Evolutionary conservation across 2,113 vertebrate genomes (phyloP).

Genomic region (Hiodon tergisus): DNA sequence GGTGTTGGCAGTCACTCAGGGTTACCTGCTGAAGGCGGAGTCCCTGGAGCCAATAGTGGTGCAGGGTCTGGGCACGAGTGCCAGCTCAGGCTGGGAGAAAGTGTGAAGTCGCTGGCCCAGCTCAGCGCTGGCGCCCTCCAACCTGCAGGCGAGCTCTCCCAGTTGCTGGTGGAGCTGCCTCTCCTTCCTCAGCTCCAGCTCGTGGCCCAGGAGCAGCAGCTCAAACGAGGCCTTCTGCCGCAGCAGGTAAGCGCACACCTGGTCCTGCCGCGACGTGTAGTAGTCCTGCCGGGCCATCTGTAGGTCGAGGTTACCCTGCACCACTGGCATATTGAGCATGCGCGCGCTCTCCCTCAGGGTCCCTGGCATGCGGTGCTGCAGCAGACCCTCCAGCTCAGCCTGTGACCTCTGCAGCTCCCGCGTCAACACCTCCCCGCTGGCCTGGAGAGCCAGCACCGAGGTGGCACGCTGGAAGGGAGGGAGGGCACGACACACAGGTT

Average conservation of each 20-base stretch:
- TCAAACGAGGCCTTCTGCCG: slow-evolving; percentile 84
- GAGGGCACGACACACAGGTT: neutral
- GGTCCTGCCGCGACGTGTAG: slow-evolving; percentile 69
- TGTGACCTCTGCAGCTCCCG: slow-evolving; percentile 65
- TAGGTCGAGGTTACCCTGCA: slow-evolving; percentile 68
- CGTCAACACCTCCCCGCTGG: slow-evolving; percentile 59
- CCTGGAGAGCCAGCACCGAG: slow-evolving; percentile 45
- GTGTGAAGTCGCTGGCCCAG: slow-evolving; percentile 53
- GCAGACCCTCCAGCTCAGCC: slow-evolving; percentile 65
- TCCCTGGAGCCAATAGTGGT: slow-evolving; percentile 68
- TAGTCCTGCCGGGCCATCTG: slow-evolving; percentile 74
- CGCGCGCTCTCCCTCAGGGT: slow-evolving; percentile 70
- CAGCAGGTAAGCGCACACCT: slow-evolving; percentile 72
- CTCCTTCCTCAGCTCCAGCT: slow-evolving; percentile 71
- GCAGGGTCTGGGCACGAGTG: slow-evolving; percentile 51
- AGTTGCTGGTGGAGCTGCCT: slow-evolving; percentile 56
- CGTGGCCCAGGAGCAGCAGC: slow-evolving; percentile 71
- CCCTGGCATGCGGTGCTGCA: slow-evolving; percentile 61
- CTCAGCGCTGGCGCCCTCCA: slow-evolving; percentile 49
- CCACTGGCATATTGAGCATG: slow-evolving; percentile 68
- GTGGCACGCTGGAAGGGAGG: slow-evolving; percentile 18
- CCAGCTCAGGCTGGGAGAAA: slow-evolving; percentile 58
- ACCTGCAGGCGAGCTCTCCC: slow-evolving; percentile 52
- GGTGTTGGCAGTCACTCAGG: neutral
- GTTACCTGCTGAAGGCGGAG: slow-evolving; percentile 70